Base-by-base conservation (phyloP, 2,113 vertebrate species). In the Loxodonta africana region DNA sequence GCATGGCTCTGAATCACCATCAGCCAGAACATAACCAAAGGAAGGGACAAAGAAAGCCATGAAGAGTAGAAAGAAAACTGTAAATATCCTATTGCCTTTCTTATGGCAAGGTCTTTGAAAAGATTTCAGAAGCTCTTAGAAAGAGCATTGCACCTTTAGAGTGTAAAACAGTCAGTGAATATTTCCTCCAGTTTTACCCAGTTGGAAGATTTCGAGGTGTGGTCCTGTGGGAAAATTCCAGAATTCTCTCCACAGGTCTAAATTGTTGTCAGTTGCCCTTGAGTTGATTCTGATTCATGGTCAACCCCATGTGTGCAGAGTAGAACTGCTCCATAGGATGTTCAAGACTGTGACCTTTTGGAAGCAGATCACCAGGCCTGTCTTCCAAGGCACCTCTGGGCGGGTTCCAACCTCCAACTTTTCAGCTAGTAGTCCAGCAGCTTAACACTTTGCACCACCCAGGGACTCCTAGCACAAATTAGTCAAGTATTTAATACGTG, bases 111-210 rank as follows among this genome's bases (percentile, higher is more conserved):
- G 28, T 6, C 46, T 95, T 81, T 69, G 77, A 94, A 85, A 84
- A 92, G 96, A 96, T 96, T 95, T 74, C 91, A 96, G 93, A 93
- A 95, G 60, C 91, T 90, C 93, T 95, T 74, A 93, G 51, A 69
- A 96, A 89, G 84, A 97, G 9, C 0, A 0, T 90, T 92, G 69
- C 90, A 93, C 97, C 97, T 11, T 8, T 53, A 84, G 96, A 97
- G 92, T 94, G 95, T 81, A 23, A 0, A 0, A 20, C 94, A 97
- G 90, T 90, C 0, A 0, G 78, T 11, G 73, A 97, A 96, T 51
- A 9, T 76, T 97, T 98, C 81, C n/a, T 95, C 73, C 51, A 57
- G 90, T 95, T 96, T 96, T 88, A 95, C 71, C 92, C 85, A 96
- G 94, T 96, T 91, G 88, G 83, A 95, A 21, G 85, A 60, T 96